Percentiles rank a stretch among this genome's conserved stretches.
Conservation (phyloP, 2,797 vertebrate genomes). For the Acanthurus lineatus region DNA sequence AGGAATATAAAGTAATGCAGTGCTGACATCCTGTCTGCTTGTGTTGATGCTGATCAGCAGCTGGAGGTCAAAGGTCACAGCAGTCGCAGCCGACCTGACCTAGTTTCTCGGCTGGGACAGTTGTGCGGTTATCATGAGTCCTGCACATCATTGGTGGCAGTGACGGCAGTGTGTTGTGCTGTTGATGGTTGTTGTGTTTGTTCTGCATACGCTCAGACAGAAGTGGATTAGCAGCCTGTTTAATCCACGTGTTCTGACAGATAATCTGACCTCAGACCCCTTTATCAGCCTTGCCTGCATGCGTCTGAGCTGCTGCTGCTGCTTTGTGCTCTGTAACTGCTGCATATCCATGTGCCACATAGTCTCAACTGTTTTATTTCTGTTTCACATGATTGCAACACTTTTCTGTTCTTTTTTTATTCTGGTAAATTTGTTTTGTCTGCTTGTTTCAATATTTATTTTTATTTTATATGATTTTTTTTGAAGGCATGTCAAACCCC, state of each 20-base stretch:
- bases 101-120: neutral
- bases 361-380: too few relatives aligned
- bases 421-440: too few relatives aligned
- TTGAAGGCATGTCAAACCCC: too few relatives aligned
- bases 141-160: too few relatives aligned
- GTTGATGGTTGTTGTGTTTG: slow-evolving; percentile 1
- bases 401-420: too few relatives aligned
- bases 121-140: slow-evolving; percentile 7
- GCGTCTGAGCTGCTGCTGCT: too few relatives aligned
- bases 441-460: too few relatives aligned
- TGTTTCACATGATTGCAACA: too few relatives aligned
- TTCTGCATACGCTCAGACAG: slow-evolving; percentile 48
- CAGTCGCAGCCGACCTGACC: neutral
- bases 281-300: neutral
- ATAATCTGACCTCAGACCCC: neutral
- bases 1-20: too few relatives aligned
- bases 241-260: slow-evolving; percentile 29
- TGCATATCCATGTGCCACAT: neutral
- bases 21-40: too few relatives aligned
- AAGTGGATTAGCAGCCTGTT: slow-evolving; percentile 32
- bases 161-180: neutral
- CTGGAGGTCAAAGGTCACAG: slow-evolving; percentile 7
- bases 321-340: too few relatives aligned
- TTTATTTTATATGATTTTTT: too few relatives aligned
- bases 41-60: neutral